phyloP scores from a whole-genome alignment of 1,140 invertebrate genomes.

The Sitophilus oryzae region DNA sequence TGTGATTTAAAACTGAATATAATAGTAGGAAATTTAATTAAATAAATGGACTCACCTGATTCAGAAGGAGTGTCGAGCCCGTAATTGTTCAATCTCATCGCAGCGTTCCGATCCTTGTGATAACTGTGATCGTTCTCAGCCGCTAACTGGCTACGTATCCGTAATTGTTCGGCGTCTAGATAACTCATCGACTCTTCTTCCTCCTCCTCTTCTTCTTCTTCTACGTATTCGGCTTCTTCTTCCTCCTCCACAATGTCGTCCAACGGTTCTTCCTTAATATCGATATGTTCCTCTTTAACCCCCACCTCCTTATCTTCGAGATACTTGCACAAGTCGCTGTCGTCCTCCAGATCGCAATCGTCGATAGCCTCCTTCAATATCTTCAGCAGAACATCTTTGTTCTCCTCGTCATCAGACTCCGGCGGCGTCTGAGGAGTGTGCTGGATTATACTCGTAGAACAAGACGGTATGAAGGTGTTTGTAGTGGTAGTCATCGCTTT shows the following conservation, averaged over 20 bases:
- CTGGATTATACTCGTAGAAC: neutral
- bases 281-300: slow-evolving; percentile 36
- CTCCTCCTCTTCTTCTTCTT: slow-evolving; percentile 33
- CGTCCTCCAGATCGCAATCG: slow-evolving; percentile 30
- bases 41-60: slow-evolving; percentile 67
- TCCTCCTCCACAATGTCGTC: slow-evolving; percentile 30
- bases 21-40: too few species aligned
- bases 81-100: slow-evolving; percentile 50
- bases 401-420: slow-evolving; percentile 42
- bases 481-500: slow-evolving; percentile 23
- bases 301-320: slow-evolving; percentile 33
- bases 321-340: slow-evolving; percentile 32
- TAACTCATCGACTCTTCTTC: slow-evolving; percentile 35
- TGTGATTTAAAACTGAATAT: too few species aligned
- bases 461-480: slow-evolving; percentile 6
- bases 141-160: slow-evolving; percentile 17
- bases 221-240: slow-evolving; percentile 34
- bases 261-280: slow-evolving; percentile 34
- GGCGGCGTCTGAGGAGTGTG: slow-evolving; percentile 40
- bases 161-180: slow-evolving; percentile 32
- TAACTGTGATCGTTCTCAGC: slow-evolving; percentile 62
- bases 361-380: slow-evolving; percentile 33
- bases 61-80: slow-evolving; percentile 78
- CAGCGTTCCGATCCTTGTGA: slow-evolving; percentile 50
- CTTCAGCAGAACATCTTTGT: slow-evolving; percentile 25